A percentile compares a stretch with the other conserved stretches of the same genome.
Conservation (phyloP, 1,140 invertebrate species). For the Heliconius nattereri region DNA sequence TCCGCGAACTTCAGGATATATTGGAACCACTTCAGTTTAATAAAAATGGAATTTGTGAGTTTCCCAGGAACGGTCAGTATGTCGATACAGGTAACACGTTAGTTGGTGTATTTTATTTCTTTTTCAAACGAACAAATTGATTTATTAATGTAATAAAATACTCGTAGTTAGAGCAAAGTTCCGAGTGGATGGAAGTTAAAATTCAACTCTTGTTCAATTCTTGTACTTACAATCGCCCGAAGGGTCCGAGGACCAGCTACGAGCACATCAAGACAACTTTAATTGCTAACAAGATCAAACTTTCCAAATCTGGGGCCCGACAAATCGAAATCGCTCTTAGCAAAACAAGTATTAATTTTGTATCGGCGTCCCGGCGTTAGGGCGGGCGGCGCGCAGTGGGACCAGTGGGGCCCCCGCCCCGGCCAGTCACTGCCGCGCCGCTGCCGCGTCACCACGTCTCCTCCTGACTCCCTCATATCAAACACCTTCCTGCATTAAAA, state of each 20-base stretch:
- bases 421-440: conserved; percentile 61
- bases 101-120: background rate
- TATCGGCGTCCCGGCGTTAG: conserved; percentile 65
- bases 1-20: conserved; percentile 51
- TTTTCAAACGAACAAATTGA: background rate
- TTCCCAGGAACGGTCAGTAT: conserved; percentile 32
- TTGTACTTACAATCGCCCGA: conserved; percentile 19
- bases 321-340: conserved; percentile 79
- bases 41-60: conserved; percentile 53
- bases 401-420: conserved; percentile 51
- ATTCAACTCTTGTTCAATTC: conserved; percentile 21
- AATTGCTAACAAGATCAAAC: conserved; percentile 78
- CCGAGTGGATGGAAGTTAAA: conserved; percentile 13
- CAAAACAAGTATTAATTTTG: conserved; percentile 81
- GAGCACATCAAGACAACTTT: conserved; percentile 72
- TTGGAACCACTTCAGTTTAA: conserved; percentile 52
- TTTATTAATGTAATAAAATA: background rate
- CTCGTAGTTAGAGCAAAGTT: background rate
- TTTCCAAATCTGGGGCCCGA: conserved; percentile 75
- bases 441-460: conserved; percentile 51
- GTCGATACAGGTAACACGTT: conserved; percentile 35
- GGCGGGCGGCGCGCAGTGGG: conserved; percentile 66
- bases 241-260: conserved; percentile 33
- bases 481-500: conserved; percentile 55
- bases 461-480: conserved; percentile 51